Conservation (phyloP, 2,797 vertebrate genomes). For the Takifugu ocellatus region DNA sequence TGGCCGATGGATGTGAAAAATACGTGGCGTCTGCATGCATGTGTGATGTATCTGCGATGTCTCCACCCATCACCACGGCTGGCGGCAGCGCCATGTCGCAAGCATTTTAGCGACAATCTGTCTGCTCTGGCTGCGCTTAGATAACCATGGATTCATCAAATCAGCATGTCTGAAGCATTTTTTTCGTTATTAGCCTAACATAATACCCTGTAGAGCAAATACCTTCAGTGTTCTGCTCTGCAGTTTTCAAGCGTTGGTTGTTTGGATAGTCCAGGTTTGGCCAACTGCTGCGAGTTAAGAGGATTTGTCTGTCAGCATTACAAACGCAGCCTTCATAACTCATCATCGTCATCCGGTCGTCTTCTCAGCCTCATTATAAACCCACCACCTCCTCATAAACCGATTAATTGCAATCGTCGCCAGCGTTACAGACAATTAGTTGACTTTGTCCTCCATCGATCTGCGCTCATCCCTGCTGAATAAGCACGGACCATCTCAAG, state of each 20-base stretch:
- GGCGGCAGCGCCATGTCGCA: slow-evolving; percentile 40
- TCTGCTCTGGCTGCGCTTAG: slow-evolving; percentile 27
- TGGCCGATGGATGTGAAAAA: slow-evolving; percentile 81
- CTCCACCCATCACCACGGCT: slow-evolving; percentile 62
- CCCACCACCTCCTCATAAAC: slow-evolving; percentile 39
- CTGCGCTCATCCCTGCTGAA: slow-evolving; percentile 19
- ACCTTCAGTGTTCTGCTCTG: not conserved
- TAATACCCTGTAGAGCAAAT: not conserved
- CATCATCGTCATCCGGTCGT: slow-evolving; percentile 21
- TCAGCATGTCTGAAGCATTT: slow-evolving; percentile 22
- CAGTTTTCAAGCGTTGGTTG: not conserved
- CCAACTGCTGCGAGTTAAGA: slow-evolving; percentile 3
- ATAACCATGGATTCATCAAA: slow-evolving; percentile 15
- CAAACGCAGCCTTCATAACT: slow-evolving; percentile 22
- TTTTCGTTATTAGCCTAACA: slow-evolving; percentile 1
- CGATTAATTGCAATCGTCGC: slow-evolving; percentile 56
- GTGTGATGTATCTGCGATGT: slow-evolving; percentile 65
- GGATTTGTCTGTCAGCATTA: slow-evolving; percentile 13
- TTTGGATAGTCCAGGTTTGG: slow-evolving; percentile 2
- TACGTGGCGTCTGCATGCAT: slow-evolving; percentile 68
- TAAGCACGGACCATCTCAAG: slow-evolving; percentile 23
- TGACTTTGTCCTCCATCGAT: slow-evolving; percentile 31
- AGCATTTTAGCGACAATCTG: slow-evolving; percentile 24
- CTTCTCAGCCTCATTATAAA: slow-evolving; percentile 30
- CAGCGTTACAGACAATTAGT: slow-evolving; percentile 44